These are phyloP conservation scores for Tenthredo distinguenda DNA, from an alignment of 2,888 invertebrate genomes.

Conservation along the genomic window DNA sequence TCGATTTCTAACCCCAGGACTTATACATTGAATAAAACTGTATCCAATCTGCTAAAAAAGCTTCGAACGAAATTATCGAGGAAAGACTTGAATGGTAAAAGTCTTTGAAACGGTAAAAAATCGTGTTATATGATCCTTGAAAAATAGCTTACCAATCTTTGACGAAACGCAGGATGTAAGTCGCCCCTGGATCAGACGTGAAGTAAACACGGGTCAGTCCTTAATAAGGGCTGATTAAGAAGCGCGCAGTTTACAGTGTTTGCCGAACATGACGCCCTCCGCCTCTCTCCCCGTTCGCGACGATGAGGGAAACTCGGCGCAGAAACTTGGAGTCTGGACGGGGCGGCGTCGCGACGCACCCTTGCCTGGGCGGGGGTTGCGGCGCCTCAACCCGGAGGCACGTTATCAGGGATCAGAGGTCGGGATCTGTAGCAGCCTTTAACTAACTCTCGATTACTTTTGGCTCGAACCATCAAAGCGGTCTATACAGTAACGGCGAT, in stretches of 20 bases:
- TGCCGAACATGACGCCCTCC: constrained; percentile 70
- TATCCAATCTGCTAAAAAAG: not conserved
- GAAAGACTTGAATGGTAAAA: not conserved
- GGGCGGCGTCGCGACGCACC: constrained; percentile 47
- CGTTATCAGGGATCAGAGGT: constrained; percentile 19
- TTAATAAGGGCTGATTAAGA: constrained; percentile 71
- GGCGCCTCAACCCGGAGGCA: constrained; percentile 36
- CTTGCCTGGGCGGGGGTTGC: constrained; percentile 38
- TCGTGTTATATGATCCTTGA: not conserved
- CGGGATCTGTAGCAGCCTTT: constrained; percentile 30
- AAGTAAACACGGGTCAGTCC: constrained; percentile 51
- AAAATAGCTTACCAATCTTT: not conserved
- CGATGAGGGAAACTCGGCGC: constrained; percentile 31
- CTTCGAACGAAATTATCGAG: not conserved
- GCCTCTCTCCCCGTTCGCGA: constrained; percentile 40
- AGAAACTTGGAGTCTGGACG: not conserved
- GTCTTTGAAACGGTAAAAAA: not conserved
- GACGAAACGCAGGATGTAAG: not conserved
- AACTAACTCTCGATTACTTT: constrained; percentile 41
- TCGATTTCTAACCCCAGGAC: not conserved
- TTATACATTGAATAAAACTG: not conserved
- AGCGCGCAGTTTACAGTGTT: constrained; percentile 74
- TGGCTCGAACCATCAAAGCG: constrained; percentile 49
- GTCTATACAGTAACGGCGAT: not conserved
- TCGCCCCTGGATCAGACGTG: constrained; percentile 36